A percentile compares a stretch with the other conserved stretches of the same genome.
These are phyloP conservation scores for Mylabris phalerata DNA, from an alignment of 1,140 invertebrate genomes.

Conservation along the genomic window DNA sequence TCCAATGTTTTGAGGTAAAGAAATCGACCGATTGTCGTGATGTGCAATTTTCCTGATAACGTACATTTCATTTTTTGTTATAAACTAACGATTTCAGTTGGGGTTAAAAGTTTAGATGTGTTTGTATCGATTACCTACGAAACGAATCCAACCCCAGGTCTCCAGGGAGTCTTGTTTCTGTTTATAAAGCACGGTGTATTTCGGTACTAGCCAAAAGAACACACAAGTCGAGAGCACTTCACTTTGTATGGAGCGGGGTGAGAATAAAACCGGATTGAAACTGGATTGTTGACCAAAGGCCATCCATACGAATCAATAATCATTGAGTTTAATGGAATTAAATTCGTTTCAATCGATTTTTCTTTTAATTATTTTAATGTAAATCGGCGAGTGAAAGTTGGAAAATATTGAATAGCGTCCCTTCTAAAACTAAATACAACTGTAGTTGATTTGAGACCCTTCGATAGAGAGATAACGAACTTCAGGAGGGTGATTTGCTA, in stretches of 20 bases:
- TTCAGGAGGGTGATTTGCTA: conserved; percentile 34
- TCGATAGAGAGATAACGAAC: conserved; percentile 28
- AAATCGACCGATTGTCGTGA: conserved; percentile 15
- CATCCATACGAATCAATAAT: too few species aligned
- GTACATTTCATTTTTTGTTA: too few species aligned
- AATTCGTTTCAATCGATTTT: too few species aligned
- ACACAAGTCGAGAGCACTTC: conserved; percentile 21
- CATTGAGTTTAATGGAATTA: too few species aligned
- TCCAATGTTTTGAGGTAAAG: neutral
- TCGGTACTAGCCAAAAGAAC: conserved; percentile 23
- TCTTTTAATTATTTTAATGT: too few species aligned
- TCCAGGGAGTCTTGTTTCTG: conserved; percentile 31
- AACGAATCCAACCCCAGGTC: conserved; percentile 28
- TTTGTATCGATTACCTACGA: conserved; percentile 22
- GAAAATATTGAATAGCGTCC: too few species aligned
- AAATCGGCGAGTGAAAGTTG: too few species aligned
- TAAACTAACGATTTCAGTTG: too few species aligned
- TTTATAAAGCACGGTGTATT: conserved; percentile 29
- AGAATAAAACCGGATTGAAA: too few species aligned
- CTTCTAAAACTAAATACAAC: too few species aligned
- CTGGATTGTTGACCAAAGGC: conserved; percentile 4
- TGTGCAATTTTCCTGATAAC: neutral
- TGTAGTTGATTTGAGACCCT: neutral
- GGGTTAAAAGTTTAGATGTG: too few species aligned
- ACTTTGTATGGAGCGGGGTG: neutral